A percentile compares a stretch with the other conserved stretches of the same genome.
phyloP scores from a whole-genome alignment of 2,797 vertebrate species.

The Mormyrus proboscirostris region DNA sequence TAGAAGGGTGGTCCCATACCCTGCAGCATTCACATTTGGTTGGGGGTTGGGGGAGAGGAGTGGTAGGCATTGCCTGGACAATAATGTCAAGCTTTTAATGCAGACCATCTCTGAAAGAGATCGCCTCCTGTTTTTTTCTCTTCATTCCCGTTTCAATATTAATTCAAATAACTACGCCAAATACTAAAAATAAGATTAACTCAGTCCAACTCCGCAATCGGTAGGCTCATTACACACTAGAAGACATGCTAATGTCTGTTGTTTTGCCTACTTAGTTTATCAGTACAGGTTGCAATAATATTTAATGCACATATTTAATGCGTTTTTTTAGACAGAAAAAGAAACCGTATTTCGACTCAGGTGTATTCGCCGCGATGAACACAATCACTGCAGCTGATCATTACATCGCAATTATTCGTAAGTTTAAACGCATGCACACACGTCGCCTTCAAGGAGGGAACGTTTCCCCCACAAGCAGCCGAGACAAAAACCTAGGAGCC shows the following conservation, averaged over 20 bases:
- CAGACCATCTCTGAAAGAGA: background rate
- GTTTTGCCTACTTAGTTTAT: background rate
- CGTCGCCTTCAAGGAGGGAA: background rate
- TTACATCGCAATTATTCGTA: background rate
- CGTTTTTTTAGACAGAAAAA: background rate
- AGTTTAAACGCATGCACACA: background rate
- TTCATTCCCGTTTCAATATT: background rate
- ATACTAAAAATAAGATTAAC: background rate
- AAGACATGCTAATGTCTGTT: background rate
- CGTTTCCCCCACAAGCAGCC: background rate
- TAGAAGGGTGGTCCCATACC: constrained; percentile 24
- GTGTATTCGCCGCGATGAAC: background rate
- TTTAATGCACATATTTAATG: background rate
- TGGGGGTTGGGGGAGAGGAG: constrained; percentile 28
- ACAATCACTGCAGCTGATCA: background rate
- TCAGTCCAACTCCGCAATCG: background rate
- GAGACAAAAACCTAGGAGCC: background rate
- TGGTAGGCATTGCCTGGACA: constrained; percentile 22
- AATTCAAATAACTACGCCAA: background rate
- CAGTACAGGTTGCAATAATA: background rate
- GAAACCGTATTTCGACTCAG: background rate
- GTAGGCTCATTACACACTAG: background rate
- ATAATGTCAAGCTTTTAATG: constrained; percentile 7
- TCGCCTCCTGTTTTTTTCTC: background rate
- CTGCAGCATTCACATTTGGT: constrained; percentile 20